These are phyloP conservation scores for Drosophila rellima DNA, from an alignment of 2,888 invertebrate genomes.

Conservation along the genomic window DNA sequence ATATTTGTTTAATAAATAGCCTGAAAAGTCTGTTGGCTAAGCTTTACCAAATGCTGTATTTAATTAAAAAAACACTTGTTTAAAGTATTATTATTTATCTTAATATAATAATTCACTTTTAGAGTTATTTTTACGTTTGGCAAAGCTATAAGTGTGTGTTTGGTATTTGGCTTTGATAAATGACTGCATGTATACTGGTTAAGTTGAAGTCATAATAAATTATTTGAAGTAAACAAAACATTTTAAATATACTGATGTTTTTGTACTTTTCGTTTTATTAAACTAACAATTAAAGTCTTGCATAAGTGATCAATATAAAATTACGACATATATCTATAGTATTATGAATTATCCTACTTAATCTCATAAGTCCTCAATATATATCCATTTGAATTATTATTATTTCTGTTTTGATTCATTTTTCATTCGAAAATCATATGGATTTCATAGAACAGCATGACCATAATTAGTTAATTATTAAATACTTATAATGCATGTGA, in stretches of 20 bases:
- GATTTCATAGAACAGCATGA: background rate
- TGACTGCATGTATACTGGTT: conserved; percentile 2
- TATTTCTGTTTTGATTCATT: background rate
- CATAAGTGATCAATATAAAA: too few species aligned
- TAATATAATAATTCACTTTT: background rate
- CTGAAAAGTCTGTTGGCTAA: conserved; percentile 27
- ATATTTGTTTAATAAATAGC: conserved; percentile 49
- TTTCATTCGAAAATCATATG: background rate
- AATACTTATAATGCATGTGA: background rate
- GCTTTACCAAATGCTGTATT: conserved; percentile 8
- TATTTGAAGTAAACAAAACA: background rate
- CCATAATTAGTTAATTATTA: background rate
- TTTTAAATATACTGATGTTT: background rate
- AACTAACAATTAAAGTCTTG: background rate
- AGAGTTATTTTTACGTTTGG: background rate
- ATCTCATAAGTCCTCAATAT: too few species aligned
- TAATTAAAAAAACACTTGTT: conserved; percentile 35
- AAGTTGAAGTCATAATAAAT: conserved; percentile 8
- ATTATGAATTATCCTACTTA: too few species aligned
- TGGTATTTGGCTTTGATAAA: conserved; percentile 11
- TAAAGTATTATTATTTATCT: conserved; percentile 21
- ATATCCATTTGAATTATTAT: too few species aligned
- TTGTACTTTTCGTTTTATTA: too few species aligned
- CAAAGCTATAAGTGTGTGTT: conserved; percentile 6
- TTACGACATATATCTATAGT: too few species aligned